Evolutionary conservation across 1,140 invertebrate genomes (phyloP), one percentile per base, ranked within the genome.

Genomic region (Aphelenchoides fujianensis): DNA sequence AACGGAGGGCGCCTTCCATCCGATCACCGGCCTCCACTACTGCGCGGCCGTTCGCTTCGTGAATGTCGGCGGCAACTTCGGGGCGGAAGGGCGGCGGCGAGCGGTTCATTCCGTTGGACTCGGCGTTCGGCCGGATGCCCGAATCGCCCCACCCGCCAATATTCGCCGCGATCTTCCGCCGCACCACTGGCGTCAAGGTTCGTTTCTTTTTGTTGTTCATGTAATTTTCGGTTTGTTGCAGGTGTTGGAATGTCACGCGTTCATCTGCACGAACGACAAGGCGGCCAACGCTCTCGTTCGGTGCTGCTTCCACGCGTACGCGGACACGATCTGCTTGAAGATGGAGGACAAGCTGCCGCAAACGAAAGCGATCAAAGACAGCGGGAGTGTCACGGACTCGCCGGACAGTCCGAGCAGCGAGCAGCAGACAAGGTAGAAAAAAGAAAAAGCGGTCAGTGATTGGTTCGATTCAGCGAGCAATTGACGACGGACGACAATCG

Each of bases 241-340:
- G 74, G 86, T 98, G 16, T 88, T 98, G 9, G 96, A 99, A 87
- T 99, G 96, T 88, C 95, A 98, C 87, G 94, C 94, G 31, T 99
- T 98, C 85, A 94, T 99, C 78, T 97, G 95, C 86, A 95, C 82
- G 9, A 83, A 84, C 69, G 83, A 80, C 54, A 81, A 68, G 78
- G 70, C 80, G 9, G 83, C 82, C 12, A 84, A 83, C 62, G 82
- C 82, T 2, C 69, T 83, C 7, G 82, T 83, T 34, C 67, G 82
- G 2, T 84, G 83, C 61, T 84, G 82, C 61, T 85, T 83, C 35
- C 75, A 78, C 52, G 70, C 83, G 0, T 83, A 84, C 55, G 78
- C 83, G 0, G 82, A 83, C 34, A 78, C 79, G 12, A 82, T 79
- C 36, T 82, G 78, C 31, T 69, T 83, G 62, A 80, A 82, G 53